Base-by-base conservation (phyloP, 2,113 vertebrate genomes). In the Calonectris borealis region DNA sequence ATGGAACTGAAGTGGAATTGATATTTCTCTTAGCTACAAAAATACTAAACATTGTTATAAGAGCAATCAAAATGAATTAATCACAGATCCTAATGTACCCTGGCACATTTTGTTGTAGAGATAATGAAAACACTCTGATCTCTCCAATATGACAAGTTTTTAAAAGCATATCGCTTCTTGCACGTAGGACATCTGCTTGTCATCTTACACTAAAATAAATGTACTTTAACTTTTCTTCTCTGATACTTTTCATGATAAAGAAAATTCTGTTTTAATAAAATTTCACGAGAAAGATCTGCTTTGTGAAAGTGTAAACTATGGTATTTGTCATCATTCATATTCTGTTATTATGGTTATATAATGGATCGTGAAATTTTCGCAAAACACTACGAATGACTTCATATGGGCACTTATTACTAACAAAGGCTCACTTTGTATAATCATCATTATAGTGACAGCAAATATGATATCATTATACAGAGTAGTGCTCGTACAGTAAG, bases 61-160 rank as follows among this genome's bases (percentile, higher is more conserved):
- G 51, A 85, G 38, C 77, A 94, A 91, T 81, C 89, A 64, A 64
- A 95, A 80, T 51, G 7, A 91, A 92, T 91, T 96, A 88, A 84
- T 83, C 77, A 85, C 27, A 86, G 65, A 49, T 80, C 76, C 66
- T 92, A 93, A 93, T 5, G 12, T n/a, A 68, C n/a, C 78, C 49
- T 93, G 88, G 88, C 81, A 65, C 65, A 52, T 85, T 95, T 58
- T 88, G 25, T 65, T 62, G 48, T 51, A 71, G 84, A 57, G 42
- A 80, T 69, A 79, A 94, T 82, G 46, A 95, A 96, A 97, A 92
- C 66, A 64, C 65, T 70, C 55, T 69, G 64, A 87, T 91, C 54
- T 49, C 22, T 95, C 40, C 62, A 94, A 60, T 51, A 85, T 3
- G 49, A 65, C 8, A 64, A 31, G 40, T 40, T 85, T 81, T 83